Evolutionary conservation across 2,797 vertebrate genomes (phyloP).

Genomic region (Nyctibius grandis): DNA sequence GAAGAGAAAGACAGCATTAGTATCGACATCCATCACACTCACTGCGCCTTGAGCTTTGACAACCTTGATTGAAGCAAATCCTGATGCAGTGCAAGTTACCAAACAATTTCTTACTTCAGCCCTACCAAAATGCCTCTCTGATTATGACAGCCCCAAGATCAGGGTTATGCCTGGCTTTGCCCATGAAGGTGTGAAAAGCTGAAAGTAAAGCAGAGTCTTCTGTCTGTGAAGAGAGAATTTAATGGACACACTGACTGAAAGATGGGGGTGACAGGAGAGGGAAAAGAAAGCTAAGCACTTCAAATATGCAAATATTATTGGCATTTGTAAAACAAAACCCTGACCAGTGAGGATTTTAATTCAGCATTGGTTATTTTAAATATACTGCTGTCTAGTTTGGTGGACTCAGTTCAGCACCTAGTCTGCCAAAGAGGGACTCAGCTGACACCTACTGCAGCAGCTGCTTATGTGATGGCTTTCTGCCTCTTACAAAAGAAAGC

Average conservation of each 20-base stretch:
- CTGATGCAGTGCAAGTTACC: neutral
- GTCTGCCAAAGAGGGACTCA: neutral
- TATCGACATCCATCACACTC: neutral
- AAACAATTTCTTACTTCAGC: neutral
- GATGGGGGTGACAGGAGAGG: neutral
- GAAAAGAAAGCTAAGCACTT: neutral
- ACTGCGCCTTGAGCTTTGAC: neutral
- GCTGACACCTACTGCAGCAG: neutral
- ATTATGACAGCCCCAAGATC: neutral
- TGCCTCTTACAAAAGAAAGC: neutral
- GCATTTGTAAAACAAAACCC: neutral
- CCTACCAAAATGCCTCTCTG: neutral
- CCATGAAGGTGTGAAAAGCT: neutral
- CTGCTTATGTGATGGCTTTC: neutral
- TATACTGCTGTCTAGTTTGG: neutral
- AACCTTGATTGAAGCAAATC: neutral
- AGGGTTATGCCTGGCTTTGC: neutral
- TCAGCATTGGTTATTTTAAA: neutral
- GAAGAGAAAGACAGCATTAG: neutral
- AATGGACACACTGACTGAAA: neutral
- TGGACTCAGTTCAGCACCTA: neutral
- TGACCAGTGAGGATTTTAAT: neutral
- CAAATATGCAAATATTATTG: neutral
- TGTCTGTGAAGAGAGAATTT: neutral
- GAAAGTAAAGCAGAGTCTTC: neutral